Evolutionary conservation across 1,140 invertebrate genomes (phyloP).

Genomic region (Euwallacea fornicatus): DNA sequence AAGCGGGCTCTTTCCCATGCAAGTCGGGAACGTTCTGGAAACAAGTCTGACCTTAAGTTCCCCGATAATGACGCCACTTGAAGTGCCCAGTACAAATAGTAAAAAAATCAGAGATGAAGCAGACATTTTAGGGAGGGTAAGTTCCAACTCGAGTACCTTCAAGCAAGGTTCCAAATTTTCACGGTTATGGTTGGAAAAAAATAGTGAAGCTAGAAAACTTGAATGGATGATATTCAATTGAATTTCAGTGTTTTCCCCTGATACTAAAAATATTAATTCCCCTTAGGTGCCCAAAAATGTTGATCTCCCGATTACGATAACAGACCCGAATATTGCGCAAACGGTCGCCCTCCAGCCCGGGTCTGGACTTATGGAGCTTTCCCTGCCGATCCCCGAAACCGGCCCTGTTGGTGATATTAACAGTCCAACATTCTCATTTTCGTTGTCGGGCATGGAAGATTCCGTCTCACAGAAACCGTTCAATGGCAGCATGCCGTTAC

Average conservation of each 20-base stretch:
- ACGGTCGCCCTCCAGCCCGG: constrained; percentile 57
- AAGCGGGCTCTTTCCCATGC: constrained; percentile 57
- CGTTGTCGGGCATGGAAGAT: constrained; percentile 48
- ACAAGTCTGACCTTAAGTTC: constrained; percentile 73
- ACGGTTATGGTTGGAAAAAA: not conserved
- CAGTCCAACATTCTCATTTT: constrained; percentile 48
- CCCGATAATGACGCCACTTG: constrained; percentile 78
- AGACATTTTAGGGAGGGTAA: constrained; percentile 53
- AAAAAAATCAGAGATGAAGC: constrained; percentile 52
- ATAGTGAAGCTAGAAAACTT: not conserved
- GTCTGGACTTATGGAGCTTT: constrained; percentile 57
- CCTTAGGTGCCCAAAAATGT: constrained; percentile 53
- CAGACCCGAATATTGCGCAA: constrained; percentile 59
- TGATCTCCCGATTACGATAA: constrained; percentile 59
- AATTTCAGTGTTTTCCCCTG: too few species aligned
- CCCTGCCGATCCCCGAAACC: constrained; percentile 70
- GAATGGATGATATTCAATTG: too few species aligned
- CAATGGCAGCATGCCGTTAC: constrained; percentile 47
- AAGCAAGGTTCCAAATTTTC: not conserved
- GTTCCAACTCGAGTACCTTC: not conserved
- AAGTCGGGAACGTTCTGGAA: constrained; percentile 64
- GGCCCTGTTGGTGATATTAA: constrained; percentile 50
- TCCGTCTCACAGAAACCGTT: constrained; percentile 44
- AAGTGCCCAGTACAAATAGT: constrained; percentile 65
- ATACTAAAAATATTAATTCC: not conserved